Percentiles rank a stretch among this genome's conserved stretches.
Evolutionary conservation across 2,113 vertebrate genomes (phyloP).

Genomic region (Helogale parvula): DNA sequence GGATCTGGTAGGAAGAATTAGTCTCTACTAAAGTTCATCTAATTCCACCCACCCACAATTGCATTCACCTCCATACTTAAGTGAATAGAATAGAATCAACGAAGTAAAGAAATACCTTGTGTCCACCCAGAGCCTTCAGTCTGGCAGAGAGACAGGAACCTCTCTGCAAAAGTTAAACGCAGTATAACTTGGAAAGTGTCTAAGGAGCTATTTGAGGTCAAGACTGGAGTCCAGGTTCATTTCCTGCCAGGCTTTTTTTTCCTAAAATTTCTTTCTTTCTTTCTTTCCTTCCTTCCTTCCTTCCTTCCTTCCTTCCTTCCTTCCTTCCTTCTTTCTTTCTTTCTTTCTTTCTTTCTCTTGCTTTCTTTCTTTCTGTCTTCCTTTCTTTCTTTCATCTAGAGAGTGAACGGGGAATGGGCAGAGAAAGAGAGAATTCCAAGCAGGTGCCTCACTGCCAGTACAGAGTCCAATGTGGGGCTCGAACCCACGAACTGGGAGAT

Average conservation of each 20-base stretch:
- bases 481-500: too few species aligned
- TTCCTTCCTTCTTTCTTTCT: too few species aligned
- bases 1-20: neutral
- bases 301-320: too few species aligned
- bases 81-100: neutral
- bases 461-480: too few species aligned
- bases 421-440: too few species aligned
- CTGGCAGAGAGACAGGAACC: neutral
- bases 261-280: too few species aligned
- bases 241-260: neutral
- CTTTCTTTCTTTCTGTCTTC: too few species aligned
- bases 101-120: neutral
- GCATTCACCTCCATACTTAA: neutral
- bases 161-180: neutral
- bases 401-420: too few species aligned
- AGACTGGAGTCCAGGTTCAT: neutral
- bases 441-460: too few species aligned
- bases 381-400: too few species aligned
- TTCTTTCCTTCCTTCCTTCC: too few species aligned
- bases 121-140: neutral
- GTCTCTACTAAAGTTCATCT: neutral
- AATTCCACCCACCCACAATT: neutral
- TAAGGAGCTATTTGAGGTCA: neutral
- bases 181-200: neutral
- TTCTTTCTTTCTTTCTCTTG: too few species aligned